A percentile compares a stretch with the other conserved stretches of the same genome.
These are phyloP conservation scores for Gila orcuttii DNA, from an alignment of 2,113 vertebrate genomes.

Conservation along the genomic window DNA sequence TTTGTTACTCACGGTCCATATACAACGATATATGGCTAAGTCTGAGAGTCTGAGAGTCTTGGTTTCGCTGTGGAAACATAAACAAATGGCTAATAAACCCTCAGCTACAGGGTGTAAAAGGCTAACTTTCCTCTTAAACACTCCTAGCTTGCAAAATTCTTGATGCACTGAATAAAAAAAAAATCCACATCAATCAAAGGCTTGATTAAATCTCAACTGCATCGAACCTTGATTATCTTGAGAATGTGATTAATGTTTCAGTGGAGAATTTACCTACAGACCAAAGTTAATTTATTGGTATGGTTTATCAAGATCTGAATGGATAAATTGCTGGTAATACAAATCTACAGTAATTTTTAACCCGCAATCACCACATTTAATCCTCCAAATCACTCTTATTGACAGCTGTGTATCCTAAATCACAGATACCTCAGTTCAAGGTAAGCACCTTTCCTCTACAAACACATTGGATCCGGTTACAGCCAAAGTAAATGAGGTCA, in stretches of 20 bases:
- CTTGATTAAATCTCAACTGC: background rate
- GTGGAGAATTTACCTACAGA: background rate
- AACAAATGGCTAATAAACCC: conserved; percentile 20
- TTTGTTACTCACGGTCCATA: conserved; percentile 24
- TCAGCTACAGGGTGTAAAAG: background rate
- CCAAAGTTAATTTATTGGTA: background rate
- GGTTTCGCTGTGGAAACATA: conserved; percentile 20
- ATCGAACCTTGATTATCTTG: background rate
- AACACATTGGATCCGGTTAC: conserved; percentile 8
- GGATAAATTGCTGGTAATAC: conserved; percentile 36
- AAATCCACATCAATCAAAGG: background rate
- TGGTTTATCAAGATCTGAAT: background rate
- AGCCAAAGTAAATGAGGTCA: conserved; percentile 34
- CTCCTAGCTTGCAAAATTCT: background rate
- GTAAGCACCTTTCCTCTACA: conserved; percentile 29
- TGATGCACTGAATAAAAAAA: background rate
- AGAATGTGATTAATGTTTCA: background rate
- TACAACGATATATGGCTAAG: conserved; percentile 19
- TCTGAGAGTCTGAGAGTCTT: background rate
- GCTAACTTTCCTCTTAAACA: conserved; percentile 10
- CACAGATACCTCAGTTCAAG: conserved; percentile 26
- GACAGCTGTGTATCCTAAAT: conserved; percentile 57
- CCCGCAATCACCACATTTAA: conserved; percentile 49
- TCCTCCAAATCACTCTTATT: conserved; percentile 45
- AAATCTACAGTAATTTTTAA: background rate